Evolutionary conservation across 2,888 invertebrate genomes (phyloP), one percentile per base, ranked within the genome.

Genomic region (Amiota communis): DNA sequence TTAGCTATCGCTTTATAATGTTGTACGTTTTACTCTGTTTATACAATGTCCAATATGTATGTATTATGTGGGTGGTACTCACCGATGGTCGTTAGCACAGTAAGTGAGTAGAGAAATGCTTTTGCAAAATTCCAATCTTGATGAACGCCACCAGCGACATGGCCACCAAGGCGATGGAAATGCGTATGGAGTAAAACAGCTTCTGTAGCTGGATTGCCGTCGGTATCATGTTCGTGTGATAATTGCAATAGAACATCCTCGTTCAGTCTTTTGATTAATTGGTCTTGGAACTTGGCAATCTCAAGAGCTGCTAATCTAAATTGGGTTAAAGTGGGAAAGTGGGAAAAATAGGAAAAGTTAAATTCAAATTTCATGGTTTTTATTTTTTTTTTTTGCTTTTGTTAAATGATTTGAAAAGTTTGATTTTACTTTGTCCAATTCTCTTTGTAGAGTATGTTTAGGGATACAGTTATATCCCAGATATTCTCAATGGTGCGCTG

Each of bases 81-180:
- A 96, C 96, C 96, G 88, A 96, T 95, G 76, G 96, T 98, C 69
- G 97, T 98, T 83, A 98, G 92, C 79, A 98, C 97, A 53, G 98
- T 98, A 81, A 98, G 92, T 23, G 97, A 97, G 91, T 98, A 98
- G 83, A 98, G 93, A 91, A 98, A 98, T 72, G 98, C 96, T 86
- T 95, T 93, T 72, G 96, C 95, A 89, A 96, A 94, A 89, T 95
- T 96, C 96, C 96, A 96, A 89, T 96, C 95, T 2, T 36, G 36
- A 72, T 87, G 84, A 48, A 83, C 84, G 47, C 83, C 80, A n/a
- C 82, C 83, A 17, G 76, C 79, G 69, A 65, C 73, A 53, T 72
- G 80, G 71, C 77, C 79, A 67, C 80, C 82, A 80, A 88, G 93
- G 79, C 91, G 86, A 76, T 87, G 86, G 77, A 85, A 84, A 81